Conservation (phyloP, 2,888 invertebrate genomes). For the Nemurella pictetii region DNA sequence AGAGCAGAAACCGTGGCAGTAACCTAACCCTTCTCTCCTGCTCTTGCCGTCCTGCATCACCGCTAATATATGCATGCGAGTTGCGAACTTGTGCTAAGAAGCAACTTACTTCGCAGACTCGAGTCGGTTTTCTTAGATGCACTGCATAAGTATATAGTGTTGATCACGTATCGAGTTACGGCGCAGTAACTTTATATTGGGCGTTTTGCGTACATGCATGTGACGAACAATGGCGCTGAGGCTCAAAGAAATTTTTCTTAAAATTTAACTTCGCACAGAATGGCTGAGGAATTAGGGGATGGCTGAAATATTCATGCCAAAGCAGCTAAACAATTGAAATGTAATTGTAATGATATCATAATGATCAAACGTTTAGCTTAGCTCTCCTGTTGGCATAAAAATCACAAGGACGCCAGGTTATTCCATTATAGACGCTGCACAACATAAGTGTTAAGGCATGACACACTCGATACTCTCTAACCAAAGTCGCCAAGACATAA, state of each 20-base stretch:
- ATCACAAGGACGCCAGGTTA: not conserved
- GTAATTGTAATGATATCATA: too few relatives aligned
- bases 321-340: too few relatives aligned
- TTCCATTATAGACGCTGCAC: not conserved
- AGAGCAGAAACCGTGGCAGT: conserved; percentile 26
- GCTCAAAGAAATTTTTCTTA: not conserved
- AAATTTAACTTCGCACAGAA: not conserved
- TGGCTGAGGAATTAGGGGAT: not conserved
- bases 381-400: not conserved
- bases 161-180: not conserved
- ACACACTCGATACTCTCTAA: too few relatives aligned
- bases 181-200: not conserved
- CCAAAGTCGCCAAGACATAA: too few relatives aligned
- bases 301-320: too few relatives aligned
- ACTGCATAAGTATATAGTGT: not conserved
- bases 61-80: not conserved
- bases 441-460: not conserved
- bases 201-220: not conserved
- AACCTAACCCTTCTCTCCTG: conserved; percentile 27
- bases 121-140: not conserved
- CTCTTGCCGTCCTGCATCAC: not conserved
- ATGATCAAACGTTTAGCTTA: too few relatives aligned
- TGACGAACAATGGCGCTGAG: not conserved
- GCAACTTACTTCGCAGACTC: not conserved
- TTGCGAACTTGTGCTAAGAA: not conserved